phyloP scores from a whole-genome alignment of 2,797 vertebrate species.

The Lophotriccus pileatus region DNA sequence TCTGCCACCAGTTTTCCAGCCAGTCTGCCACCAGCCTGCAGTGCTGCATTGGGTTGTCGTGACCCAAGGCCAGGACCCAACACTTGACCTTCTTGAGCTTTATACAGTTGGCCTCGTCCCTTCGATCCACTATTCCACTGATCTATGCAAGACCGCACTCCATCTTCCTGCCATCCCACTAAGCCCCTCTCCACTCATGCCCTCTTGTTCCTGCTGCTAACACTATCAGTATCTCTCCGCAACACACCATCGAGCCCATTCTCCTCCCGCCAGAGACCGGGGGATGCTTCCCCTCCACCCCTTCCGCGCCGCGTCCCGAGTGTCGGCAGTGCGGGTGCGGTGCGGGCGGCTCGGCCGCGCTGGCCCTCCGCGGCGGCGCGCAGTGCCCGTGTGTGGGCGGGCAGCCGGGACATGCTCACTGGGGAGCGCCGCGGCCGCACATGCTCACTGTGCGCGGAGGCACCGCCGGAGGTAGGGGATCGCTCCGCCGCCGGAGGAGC shows the following conservation, averaged over 20 bases:
- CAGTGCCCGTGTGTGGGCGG: neutral
- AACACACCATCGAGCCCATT: neutral
- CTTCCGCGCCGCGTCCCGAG: neutral
- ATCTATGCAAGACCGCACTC: too few relatives aligned
- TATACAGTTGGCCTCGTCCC: accelerated
- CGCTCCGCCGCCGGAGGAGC: neutral
- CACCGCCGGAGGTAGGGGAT: neutral
- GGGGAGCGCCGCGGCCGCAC: neutral
- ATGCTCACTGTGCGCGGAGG: neutral
- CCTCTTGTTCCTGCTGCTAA: neutral
- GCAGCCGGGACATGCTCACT: neutral
- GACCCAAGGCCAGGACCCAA: neutral
- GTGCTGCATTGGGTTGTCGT: neutral
- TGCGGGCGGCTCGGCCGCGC: neutral
- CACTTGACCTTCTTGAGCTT: neutral
- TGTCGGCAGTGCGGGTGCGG: neutral
- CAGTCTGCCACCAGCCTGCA: neutral
- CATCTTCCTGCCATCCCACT: neutral
- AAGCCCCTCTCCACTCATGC: neutral
- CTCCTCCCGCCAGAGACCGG: neutral
- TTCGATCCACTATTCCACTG: neutral
- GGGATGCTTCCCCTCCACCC: accelerated
- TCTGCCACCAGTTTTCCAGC: neutral
- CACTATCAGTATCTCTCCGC: neutral
- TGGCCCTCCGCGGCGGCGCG: neutral